Percentiles rank a stretch among this genome's conserved stretches.
phyloP scores from a whole-genome alignment of 2,797 vertebrate species.

The Myotis vivesi region DNA sequence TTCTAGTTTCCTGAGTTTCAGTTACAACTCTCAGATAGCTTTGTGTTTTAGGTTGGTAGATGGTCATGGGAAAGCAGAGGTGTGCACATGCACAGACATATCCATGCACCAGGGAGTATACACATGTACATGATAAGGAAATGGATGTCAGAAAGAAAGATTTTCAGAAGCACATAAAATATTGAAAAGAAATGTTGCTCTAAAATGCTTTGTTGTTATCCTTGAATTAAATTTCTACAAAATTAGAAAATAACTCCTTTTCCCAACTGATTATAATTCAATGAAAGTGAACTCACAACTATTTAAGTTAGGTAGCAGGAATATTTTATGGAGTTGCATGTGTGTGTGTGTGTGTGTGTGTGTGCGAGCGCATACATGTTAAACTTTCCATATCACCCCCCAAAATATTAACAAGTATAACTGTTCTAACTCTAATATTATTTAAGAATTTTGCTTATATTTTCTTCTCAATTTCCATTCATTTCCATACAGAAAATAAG shows the following conservation, averaged over 20 bases:
- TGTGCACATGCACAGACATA: not conserved
- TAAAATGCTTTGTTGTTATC: not conserved
- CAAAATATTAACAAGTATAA: not conserved
- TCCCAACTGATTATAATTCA: not conserved
- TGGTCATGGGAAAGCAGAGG: not conserved
- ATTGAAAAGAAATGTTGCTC: not conserved
- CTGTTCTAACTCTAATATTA: not conserved
- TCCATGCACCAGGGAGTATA: too few relatives aligned
- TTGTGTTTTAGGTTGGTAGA: not conserved
- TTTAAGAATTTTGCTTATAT: not conserved
- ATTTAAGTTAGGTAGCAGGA: not conserved
- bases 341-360: too few relatives aligned
- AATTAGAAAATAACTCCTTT: not conserved
- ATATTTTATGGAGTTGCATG: not conserved
- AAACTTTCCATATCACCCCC: not conserved
- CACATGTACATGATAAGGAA: not conserved
- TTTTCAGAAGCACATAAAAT: not conserved
- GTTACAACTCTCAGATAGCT: not conserved
- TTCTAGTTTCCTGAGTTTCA: not conserved
- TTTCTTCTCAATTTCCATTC: conserved; percentile 30
- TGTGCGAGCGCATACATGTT: not conserved
- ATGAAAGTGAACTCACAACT: not conserved
- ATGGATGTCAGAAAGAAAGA: not conserved
- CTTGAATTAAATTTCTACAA: not conserved
- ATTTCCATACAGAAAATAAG: conserved; percentile 41